phyloP scores from a whole-genome alignment of 2,113 vertebrate species.

The Pseudorectes ferrugineus region DNA sequence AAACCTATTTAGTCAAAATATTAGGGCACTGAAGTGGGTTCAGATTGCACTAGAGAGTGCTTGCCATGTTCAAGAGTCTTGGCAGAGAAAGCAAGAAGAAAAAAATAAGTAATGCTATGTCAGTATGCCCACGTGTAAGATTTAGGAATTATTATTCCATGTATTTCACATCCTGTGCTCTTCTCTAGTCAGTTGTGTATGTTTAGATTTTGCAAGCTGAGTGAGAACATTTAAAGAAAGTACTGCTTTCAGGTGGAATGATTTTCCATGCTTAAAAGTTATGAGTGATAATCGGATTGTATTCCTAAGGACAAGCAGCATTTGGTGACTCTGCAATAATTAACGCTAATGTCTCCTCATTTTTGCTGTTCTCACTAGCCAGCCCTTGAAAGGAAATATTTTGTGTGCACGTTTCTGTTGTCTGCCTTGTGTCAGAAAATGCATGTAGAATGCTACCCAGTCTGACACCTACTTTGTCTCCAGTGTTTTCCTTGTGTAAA shows the following conservation, averaged over 20 bases:
- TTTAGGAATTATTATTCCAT: neutral
- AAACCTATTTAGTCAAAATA: neutral
- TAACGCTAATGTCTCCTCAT: neutral
- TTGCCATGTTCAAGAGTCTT: neutral
- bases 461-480: constrained; percentile 62
- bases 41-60: neutral
- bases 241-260: neutral
- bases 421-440: constrained; percentile 55
- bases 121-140: neutral
- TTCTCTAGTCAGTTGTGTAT: neutral
- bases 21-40: neutral
- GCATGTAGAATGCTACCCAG: constrained; percentile 34
- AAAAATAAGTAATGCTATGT: neutral
- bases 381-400: neutral
- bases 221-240: neutral
- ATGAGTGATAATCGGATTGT: neutral
- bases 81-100: neutral
- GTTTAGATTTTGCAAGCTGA: neutral
- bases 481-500: constrained; percentile 20
- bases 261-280: neutral
- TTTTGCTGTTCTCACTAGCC: neutral
- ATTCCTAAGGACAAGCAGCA: neutral
- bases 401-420: constrained; percentile 38
- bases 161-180: neutral
- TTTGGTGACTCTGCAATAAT: neutral